These are phyloP conservation scores for Cardinalis cardinalis DNA, from an alignment of 2,113 vertebrate species.

Conservation along the genomic window DNA sequence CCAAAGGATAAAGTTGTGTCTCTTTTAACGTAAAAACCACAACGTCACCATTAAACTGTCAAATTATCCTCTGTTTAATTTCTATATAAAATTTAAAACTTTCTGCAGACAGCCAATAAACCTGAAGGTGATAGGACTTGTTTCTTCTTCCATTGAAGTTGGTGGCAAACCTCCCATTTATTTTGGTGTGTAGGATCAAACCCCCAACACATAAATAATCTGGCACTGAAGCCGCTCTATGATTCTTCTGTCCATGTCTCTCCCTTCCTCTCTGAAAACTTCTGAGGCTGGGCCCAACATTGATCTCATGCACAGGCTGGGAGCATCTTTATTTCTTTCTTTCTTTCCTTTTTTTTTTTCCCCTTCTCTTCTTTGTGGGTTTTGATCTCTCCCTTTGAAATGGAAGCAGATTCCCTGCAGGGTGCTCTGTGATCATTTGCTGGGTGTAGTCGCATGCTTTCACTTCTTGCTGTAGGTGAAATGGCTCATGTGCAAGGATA, in stretches of 20 bases:
- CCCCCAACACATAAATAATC: constrained; percentile 42
- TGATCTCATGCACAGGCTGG: constrained; percentile 38
- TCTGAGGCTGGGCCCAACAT: constrained; percentile 40
- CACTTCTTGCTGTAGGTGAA: constrained; percentile 61
- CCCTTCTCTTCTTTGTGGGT: neutral
- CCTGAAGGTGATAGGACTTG: constrained; percentile 39
- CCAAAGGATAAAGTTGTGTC: constrained; percentile 1
- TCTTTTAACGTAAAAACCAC: constrained; percentile 28
- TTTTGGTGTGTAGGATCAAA: constrained; percentile 48
- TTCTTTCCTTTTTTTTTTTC: neutral
- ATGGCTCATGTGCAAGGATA: constrained; percentile 47
- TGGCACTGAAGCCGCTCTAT: neutral
- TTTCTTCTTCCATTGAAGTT: constrained; percentile 48
- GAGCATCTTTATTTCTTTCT: neutral
- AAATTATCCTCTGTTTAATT: constrained; percentile 44
- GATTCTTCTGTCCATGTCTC: constrained; percentile 3
- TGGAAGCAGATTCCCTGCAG: constrained; percentile 57
- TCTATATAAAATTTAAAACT: constrained; percentile 18
- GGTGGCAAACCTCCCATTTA: constrained; percentile 47
- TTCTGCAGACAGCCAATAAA: constrained; percentile 21
- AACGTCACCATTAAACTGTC: constrained; percentile 13
- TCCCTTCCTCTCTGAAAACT: constrained; percentile 18
- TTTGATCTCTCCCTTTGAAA: constrained; percentile 67
- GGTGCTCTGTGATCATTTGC: constrained; percentile 44
- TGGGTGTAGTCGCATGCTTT: constrained; percentile 65